Evolutionary conservation across 2,888 invertebrate species (phyloP), one percentile per base, ranked within the genome.

Genomic region (Cataglyphis rosenhaueri): DNA sequence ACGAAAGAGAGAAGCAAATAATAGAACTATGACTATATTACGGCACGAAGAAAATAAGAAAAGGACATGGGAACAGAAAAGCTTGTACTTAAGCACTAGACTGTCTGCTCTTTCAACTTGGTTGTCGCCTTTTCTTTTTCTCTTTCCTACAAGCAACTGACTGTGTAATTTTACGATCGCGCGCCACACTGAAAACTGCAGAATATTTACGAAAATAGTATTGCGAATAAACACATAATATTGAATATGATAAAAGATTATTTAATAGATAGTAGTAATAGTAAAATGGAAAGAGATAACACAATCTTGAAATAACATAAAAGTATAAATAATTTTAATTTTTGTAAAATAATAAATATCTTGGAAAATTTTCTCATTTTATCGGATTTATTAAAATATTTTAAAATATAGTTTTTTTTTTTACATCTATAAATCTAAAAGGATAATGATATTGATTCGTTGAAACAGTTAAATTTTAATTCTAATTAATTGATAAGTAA

Each of bases 101-200:
- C 41, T 78, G 57, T 59, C 70, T 78, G 71, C 71, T 70, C 71
- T 71, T 71, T 59, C 35, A 44, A 12, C 44, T 59, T 25, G 21
- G 41, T 70, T 12, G 44, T 79, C 35, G 44, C 12, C 18, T 44
- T 59, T 70, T 44, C 18, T 57, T 12, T 79, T 59, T 59, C 35
- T 48, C 35, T 71, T 48, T 61, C 35, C 8, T 32, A 41, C 32
- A 21, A 21, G 32, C 25, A 59, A 1, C 35, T 18, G 35, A 35
- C 44, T 59, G 25, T 71, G 71, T 59, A 79, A 79, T 79, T 79
- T 44, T 71, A 41, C 78, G 15, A 70, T 78, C 52, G n/a, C 52
- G 55, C 25, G 15, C 48, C 41, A 21, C n/a, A 2, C 57, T 70
- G 35, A 35, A 8, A 71, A 79, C 18, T 70, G 57, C 32, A 70